These are phyloP conservation scores for Eulemur macaco DNA, from an alignment of 2,113 vertebrate genomes.

Conservation along the genomic window DNA sequence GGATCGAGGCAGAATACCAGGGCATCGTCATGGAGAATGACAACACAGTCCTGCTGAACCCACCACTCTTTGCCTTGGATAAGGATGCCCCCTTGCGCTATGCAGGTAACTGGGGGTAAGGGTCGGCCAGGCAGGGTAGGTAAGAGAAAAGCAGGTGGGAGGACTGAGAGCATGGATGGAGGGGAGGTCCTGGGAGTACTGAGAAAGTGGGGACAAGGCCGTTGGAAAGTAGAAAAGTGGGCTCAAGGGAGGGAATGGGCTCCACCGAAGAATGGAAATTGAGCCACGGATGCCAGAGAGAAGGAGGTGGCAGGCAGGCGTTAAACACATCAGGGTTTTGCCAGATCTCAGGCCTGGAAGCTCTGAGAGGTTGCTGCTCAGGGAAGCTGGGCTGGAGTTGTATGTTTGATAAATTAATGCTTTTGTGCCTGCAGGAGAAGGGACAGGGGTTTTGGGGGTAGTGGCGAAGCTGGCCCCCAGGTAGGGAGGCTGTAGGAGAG, in stretches of 20 bases:
- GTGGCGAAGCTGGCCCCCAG: background rate
- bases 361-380: background rate
- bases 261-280: background rate
- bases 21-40: constrained; percentile 99
- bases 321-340: background rate
- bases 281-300: background rate
- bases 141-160: background rate
- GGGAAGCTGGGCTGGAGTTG: background rate
- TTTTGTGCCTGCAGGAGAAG: background rate
- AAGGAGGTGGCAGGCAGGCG: background rate
- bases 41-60: constrained; percentile 97
- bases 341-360: background rate
- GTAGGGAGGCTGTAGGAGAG: background rate
- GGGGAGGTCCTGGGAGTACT: background rate
- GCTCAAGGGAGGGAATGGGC: background rate
- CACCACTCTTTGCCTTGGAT: constrained; percentile 96
- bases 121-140: background rate
- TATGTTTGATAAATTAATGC: background rate
- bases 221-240: background rate
- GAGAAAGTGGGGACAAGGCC: background rate
- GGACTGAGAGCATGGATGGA: background rate
- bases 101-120: constrained; percentile 87
- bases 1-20: constrained; percentile 99
- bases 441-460: background rate
- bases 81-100: constrained; percentile 97